Conservation (phyloP, 2,888 invertebrate genomes). For the Papilio elwesi region DNA sequence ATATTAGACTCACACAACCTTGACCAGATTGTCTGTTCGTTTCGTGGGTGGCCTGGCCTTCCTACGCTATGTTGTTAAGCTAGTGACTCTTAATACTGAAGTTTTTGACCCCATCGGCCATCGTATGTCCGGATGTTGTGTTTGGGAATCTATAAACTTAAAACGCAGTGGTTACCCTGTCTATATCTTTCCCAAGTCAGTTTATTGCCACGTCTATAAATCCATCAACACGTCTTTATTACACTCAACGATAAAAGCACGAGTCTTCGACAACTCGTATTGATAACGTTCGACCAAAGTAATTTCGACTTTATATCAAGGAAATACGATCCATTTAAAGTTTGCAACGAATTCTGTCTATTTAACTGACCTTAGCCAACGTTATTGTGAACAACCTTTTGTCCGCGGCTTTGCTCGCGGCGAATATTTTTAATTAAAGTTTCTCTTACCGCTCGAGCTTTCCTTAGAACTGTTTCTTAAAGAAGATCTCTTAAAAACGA, state of each 20-base stretch:
- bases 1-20: no score
- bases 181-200: neutral
- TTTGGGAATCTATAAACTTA: no score
- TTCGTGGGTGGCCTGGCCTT: no score
- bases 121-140: neutral
- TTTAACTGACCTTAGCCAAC: constrained; percentile 54
- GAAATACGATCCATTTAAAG: constrained; percentile 19
- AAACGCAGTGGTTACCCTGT: neutral
- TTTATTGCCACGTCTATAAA: constrained; percentile 4
- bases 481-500: constrained; percentile 29
- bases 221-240: constrained; percentile 17
- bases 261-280: constrained; percentile 7
- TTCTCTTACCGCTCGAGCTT: constrained; percentile 26
- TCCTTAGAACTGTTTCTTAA: constrained; percentile 14
- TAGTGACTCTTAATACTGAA: no score
- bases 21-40: no score
- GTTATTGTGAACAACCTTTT: constrained; percentile 44
- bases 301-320: constrained; percentile 9
- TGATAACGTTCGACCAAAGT: constrained; percentile 10
- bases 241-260: constrained; percentile 13
- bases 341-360: constrained; percentile 43
- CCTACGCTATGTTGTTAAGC: no score
- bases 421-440: constrained; percentile 37
- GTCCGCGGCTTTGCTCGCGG: constrained; percentile 40
- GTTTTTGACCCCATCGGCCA: no score